phyloP scores from a whole-genome alignment of 2,797 vertebrate species.

The Cuculus canorus region DNA sequence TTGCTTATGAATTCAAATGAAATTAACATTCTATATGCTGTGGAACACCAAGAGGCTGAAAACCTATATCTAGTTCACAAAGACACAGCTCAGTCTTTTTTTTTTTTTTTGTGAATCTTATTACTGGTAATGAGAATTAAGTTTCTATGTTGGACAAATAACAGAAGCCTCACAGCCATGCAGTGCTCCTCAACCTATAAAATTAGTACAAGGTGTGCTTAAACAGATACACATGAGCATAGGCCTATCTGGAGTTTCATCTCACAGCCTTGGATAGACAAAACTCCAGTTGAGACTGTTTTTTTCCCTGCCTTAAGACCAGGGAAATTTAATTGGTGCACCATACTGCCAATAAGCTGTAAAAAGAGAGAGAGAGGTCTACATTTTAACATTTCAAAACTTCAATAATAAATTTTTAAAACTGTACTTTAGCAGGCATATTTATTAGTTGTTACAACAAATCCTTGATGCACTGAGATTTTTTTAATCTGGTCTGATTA shows the following conservation, averaged over 20 bases:
- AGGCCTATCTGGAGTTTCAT: not conserved
- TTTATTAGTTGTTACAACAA: not conserved
- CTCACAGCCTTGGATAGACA: not conserved
- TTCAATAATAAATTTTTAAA: not conserved
- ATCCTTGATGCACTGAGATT: not conserved
- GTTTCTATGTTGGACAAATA: not conserved
- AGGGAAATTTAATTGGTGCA: not conserved
- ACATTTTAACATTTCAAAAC: not conserved
- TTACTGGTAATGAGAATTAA: not conserved
- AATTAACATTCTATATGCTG: not conserved
- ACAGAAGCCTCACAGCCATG: not conserved
- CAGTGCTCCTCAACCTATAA: not conserved
- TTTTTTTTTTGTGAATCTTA: not conserved
- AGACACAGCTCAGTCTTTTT: not conserved
- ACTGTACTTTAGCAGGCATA: not conserved
- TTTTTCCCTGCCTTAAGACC: not conserved
- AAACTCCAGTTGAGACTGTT: not conserved
- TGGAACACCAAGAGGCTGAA: not conserved
- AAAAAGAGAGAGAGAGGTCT: not conserved
- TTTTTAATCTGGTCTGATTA: not conserved
- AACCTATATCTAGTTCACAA: not conserved
- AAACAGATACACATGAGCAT: not conserved
- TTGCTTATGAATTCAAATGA: not conserved
- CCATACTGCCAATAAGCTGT: not conserved
- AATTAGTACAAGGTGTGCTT: not conserved